Percentiles rank a stretch among this genome's conserved stretches.
phyloP scores from a whole-genome alignment of 2,113 vertebrate genomes.

The Genyomyrus donnyi region DNA sequence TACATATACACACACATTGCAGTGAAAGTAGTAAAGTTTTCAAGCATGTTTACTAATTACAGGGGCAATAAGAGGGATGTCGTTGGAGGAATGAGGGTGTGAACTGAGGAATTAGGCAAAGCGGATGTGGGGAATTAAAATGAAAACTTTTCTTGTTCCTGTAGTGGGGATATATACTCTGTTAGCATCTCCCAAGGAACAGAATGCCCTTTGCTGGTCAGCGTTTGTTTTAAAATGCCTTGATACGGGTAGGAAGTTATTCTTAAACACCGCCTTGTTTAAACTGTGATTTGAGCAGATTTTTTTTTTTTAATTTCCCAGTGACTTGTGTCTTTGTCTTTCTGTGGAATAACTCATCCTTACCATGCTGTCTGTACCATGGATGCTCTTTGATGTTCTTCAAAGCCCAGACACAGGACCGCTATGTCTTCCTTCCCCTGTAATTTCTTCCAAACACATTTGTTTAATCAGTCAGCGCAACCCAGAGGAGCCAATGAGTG shows the following conservation, averaged over 20 bases:
- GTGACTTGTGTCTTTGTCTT: slow-evolving; percentile 9
- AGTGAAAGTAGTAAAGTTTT: not conserved
- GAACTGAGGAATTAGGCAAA: not conserved
- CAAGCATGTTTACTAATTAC: not conserved
- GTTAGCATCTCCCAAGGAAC: not conserved
- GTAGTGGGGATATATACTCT: not conserved
- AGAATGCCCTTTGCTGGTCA: not conserved
- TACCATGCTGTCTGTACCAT: not conserved
- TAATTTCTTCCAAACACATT: slow-evolving; percentile 11
- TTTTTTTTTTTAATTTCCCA: not conserved
- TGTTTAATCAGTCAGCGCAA: slow-evolving; percentile 16
- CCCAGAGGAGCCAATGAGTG: not conserved
- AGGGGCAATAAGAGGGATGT: not conserved
- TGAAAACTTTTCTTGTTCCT: not conserved
- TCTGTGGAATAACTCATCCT: not conserved
- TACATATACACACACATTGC: not conserved
- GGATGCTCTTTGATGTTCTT: not conserved
- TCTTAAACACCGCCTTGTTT: not conserved
- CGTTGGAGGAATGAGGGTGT: not conserved
- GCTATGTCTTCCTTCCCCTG: not conserved
- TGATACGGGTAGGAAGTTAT: not conserved
- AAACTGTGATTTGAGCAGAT: not conserved
- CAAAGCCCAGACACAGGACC: not conserved
- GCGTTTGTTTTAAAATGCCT: not conserved
- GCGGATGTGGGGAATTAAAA: not conserved